Conservation (phyloP, 1,140 invertebrate species). For the Nasonia giraulti region DNA sequence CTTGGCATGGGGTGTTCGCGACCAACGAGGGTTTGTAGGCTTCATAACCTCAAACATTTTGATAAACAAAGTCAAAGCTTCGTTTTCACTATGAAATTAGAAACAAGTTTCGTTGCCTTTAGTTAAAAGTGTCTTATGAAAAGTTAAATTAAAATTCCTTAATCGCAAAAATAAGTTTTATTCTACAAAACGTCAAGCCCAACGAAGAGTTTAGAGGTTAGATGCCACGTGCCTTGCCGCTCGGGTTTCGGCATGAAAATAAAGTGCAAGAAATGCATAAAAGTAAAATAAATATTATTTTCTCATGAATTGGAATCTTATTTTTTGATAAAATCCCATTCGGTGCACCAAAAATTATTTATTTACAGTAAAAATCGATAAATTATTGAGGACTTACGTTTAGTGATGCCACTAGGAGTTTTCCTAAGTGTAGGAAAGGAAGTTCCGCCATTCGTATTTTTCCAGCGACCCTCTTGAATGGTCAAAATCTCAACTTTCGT, state of each 20-base stretch:
- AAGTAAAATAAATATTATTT: neutral
- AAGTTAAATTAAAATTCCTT: neutral
- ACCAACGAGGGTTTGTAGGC: neutral
- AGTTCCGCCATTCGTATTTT: conserved; percentile 10
- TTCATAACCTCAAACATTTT: neutral
- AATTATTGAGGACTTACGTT: conserved; percentile 76
- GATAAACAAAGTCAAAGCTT: neutral
- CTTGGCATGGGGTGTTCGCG: neutral
- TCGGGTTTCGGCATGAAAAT: neutral
- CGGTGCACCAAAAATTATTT: neutral
- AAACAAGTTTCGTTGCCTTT: neutral
- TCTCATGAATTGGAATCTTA: neutral
- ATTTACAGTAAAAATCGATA: conserved; percentile 46
- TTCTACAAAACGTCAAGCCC: neutral
- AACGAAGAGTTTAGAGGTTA: neutral
- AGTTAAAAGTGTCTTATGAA: neutral
- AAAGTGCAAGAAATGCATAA: neutral
- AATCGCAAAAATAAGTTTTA: neutral
- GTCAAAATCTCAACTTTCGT: conserved; percentile 10
- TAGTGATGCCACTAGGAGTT: conserved; percentile 83
- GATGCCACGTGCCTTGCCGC: conserved; percentile 54
- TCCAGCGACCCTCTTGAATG: no score
- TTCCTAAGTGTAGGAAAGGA: conserved; percentile 62
- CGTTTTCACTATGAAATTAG: neutral
- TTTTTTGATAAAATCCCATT: neutral